These are phyloP conservation scores for Sisyra nigra DNA, from an alignment of 2,888 invertebrate genomes.

Conservation along the genomic window DNA sequence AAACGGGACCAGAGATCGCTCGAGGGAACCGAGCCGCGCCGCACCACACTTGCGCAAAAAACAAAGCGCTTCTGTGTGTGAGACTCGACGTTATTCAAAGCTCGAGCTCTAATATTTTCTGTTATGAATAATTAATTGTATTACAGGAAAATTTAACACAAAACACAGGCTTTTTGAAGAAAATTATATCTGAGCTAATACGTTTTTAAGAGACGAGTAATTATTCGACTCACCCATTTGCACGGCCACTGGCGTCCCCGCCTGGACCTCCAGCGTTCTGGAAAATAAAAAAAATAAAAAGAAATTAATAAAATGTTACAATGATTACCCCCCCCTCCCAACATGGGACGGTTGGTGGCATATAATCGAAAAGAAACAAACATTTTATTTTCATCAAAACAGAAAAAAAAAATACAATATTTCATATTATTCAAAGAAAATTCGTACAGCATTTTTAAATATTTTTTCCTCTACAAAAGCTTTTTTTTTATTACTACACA, in stretches of 20 bases:
- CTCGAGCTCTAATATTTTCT: too few species aligned
- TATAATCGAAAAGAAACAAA: constrained; percentile 9
- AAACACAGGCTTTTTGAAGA: constrained; percentile 4
- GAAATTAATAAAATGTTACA: constrained; percentile 33
- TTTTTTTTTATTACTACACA: too few species aligned
- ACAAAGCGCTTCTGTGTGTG: too few species aligned
- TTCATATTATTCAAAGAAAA: background rate
- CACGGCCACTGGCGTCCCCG: constrained; percentile 59
- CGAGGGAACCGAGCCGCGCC: too few species aligned
- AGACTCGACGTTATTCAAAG: too few species aligned
- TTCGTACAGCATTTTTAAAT: too few species aligned
- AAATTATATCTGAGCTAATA: background rate
- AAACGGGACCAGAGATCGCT: too few species aligned
- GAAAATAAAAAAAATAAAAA: constrained; percentile 47
- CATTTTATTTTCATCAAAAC: background rate
- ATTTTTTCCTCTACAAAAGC: too few species aligned
- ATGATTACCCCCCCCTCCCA: constrained; percentile 26
- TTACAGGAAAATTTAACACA: background rate
- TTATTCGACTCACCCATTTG: constrained; percentile 56
- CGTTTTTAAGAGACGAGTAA: background rate
- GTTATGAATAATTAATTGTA: too few species aligned
- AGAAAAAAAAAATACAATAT: background rate
- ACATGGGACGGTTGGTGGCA: constrained; percentile 13
- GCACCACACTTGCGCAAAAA: too few species aligned
- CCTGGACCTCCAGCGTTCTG: constrained; percentile 74